phyloP scores from a whole-genome alignment of 2,113 vertebrate genomes.

The Gymnogyps californianus region DNA sequence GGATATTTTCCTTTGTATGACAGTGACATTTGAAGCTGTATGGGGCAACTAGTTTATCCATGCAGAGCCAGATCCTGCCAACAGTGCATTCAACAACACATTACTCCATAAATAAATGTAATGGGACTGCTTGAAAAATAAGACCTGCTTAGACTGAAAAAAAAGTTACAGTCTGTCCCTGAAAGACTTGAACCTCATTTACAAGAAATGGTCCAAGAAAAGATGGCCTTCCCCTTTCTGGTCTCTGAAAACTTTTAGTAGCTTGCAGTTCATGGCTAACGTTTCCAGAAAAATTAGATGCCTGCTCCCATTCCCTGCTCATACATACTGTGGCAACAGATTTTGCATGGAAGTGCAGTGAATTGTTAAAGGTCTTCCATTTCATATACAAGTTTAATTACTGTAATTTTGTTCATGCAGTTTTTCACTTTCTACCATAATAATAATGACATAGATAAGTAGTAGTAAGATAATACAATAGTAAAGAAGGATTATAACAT shows the following conservation, averaged over 20 bases:
- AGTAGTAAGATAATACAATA: not conserved
- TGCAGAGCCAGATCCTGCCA: not conserved
- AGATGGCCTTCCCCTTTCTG: not conserved
- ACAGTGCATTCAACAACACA: not conserved
- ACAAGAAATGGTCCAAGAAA: not conserved
- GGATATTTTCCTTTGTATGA: not conserved
- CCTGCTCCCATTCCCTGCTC: not conserved
- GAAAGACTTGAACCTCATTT: not conserved
- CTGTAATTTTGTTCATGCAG: not conserved
- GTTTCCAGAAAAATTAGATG: not conserved
- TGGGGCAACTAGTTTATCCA: not conserved
- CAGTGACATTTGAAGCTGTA: not conserved
- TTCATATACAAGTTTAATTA: not conserved
- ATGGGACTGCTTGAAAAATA: not conserved
- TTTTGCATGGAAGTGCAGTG: not conserved
- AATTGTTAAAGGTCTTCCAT: not conserved
- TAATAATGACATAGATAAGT: not conserved
- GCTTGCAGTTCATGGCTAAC: not conserved
- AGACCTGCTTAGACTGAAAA: not conserved
- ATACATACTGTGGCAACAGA: not conserved
- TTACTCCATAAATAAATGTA: not conserved
- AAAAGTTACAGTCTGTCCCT: not conserved
- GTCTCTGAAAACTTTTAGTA: not conserved
- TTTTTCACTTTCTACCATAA: not conserved
- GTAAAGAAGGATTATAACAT: not conserved